Conservation (phyloP, 2,888 invertebrate species). For the Dolichomitus sp. region DNA sequence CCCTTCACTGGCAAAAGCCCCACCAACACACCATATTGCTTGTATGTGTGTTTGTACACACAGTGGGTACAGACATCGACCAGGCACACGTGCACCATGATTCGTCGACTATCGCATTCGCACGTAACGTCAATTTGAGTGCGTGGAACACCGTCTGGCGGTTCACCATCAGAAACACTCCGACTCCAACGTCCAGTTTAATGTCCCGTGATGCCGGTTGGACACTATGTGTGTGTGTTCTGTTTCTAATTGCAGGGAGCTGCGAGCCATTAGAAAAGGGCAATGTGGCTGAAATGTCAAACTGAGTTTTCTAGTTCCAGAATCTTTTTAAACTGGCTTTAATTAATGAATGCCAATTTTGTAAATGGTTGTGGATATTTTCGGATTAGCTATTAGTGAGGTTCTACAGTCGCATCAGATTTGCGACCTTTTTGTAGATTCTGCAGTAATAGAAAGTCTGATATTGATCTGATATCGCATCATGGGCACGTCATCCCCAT, state of each 20-base stretch:
- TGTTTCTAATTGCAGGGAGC: slow-evolving; percentile 16
- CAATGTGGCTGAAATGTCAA: not conserved
- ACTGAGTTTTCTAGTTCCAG: not conserved
- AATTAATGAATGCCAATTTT: not conserved
- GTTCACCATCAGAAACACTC: slow-evolving; percentile 40
- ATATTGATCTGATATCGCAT: no score
- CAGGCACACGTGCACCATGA: slow-evolving; percentile 5
- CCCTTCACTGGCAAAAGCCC: slow-evolving; percentile 8
- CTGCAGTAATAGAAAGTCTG: no score
- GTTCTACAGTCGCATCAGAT: not conserved
- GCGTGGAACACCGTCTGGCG: slow-evolving; percentile 21
- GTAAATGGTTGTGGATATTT: not conserved
- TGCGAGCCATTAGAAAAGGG: slow-evolving; percentile 5
- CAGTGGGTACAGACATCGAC: not conserved
- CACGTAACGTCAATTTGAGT: slow-evolving; percentile 47
- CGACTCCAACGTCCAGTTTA: slow-evolving; percentile 20
- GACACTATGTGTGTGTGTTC: not conserved
- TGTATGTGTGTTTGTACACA: not conserved
- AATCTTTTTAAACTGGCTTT: not conserved
- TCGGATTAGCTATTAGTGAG: not conserved
- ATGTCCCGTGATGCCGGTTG: slow-evolving; percentile 21
- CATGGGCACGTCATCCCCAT: no score
- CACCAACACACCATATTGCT: not conserved
- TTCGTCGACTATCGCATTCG: slow-evolving; percentile 12
- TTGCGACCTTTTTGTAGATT: not conserved